Evolutionary conservation across 2,888 invertebrate species (phyloP), one percentile per base, ranked within the genome.

Genomic region (Ichneumon xanthorius): DNA sequence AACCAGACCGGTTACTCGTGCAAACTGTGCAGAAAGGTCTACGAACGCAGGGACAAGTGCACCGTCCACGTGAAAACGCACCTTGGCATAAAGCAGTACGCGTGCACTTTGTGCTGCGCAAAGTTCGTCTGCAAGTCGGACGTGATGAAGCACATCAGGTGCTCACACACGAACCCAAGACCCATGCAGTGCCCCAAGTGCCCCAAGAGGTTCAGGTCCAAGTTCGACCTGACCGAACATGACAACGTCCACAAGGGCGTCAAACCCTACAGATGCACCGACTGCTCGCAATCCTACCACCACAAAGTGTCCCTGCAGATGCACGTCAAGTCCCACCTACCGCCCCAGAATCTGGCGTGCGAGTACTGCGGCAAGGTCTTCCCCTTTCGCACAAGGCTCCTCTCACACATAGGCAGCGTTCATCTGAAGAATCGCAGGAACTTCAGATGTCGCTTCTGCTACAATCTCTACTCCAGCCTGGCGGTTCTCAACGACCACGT

Each of bases 271-370:
- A 90, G 89, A 7, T 94, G 94, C 75, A 87, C 91, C 9, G 92
- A 93, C 67, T 94, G 94, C 72, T 92, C 91, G 4, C 93, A 93
- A 77, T 92, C 93, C 82, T 94, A 94, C 85, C 94, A 94, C 71
- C 94, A 94, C 72, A 94, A 94, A 86, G 94, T 94, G 0, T 94
- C 94, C 45, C 79, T 94, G n/a, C 94, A 94, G 72, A 94, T 94
- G 89, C 94, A 94, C 85, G 92, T 93, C 48, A 94, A 94, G 71
- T 93, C 93, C 9, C 94, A 94, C 82, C 87, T 93, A 70, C 94
- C 94, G 9, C 93, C 94, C 0, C 94, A 94, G 84, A 94, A 94
- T 89, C 83, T 94, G 16, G 93, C 94, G 2, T 94, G 94, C 86
- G 94, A 94, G 81, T 94, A 93, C 70, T 94, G 94, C 73, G 93